Evolutionary conservation across 2,888 invertebrate species (phyloP).

Genomic region (Calameuta idolon): DNA sequence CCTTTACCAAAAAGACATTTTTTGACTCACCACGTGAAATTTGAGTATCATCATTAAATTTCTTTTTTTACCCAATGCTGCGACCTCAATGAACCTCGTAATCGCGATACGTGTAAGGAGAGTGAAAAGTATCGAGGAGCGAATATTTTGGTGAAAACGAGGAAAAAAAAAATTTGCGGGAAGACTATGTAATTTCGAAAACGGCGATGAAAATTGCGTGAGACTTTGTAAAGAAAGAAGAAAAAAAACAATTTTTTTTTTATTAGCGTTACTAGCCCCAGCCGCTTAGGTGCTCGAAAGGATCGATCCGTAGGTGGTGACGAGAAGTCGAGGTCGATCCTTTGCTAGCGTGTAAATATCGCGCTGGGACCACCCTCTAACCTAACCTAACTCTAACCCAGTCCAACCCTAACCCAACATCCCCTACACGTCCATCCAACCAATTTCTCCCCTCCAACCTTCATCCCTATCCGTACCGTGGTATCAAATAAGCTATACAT

Average conservation of each 20-base stretch:
- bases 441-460: no score
- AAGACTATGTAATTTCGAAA: background rate
- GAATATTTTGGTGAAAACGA: conserved; percentile 26
- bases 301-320: conserved; percentile 33
- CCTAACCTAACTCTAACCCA: background rate
- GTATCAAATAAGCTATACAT: conserved; percentile 57
- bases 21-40: no score
- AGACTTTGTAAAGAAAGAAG: conserved; percentile 23
- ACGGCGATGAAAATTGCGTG: conserved; percentile 9
- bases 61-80: no score
- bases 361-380: conserved; percentile 43
- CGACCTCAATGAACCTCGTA: no score
- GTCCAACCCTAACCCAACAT: no score
- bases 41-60: no score
- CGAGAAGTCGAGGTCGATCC: conserved; percentile 28
- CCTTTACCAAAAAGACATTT: no score
- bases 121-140: background rate
- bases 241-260: conserved; percentile 18
- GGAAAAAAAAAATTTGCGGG: conserved; percentile 15
- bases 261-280: conserved; percentile 55
- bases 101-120: no score
- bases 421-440: no score
- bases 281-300: conserved; percentile 35
- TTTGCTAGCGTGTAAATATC: conserved; percentile 45
- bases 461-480: no score